Base-by-base conservation (phyloP, 92 coral and sea anemone genomes). In the Porites divaricata region DNA sequence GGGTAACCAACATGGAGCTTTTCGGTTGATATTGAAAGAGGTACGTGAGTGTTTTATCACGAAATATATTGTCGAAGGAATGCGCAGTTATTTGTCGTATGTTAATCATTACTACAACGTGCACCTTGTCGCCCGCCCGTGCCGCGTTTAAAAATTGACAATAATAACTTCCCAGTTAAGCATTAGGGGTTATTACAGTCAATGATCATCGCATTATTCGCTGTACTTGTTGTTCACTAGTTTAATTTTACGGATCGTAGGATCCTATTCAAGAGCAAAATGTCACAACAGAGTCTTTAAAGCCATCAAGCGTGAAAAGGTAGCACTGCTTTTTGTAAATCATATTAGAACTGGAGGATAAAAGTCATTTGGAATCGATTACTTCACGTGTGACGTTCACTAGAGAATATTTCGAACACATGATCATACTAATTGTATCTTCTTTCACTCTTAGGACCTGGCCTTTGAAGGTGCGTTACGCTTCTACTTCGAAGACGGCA, bases 391-490 rank as follows among this genome's bases (percentile, higher is more conserved):
- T 68, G 84, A 80, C 76, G 66, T 72, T 61, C 63, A 20, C 72
- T 23, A 14, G 12, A 41, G 24, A 49, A 4, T 16, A 45, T 19
- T 35, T 68, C 59, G 75, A 79, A 67, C 75, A 79, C 75, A 52
- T 68, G 56, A 69, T 51, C 73, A 20, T 28, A 65, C 52, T 45
- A 15, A 52, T 26, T 78, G 61, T 52, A 62, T 63, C 50, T 83
- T 59, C 28, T 87, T 71, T 62, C 79, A 45, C 25, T 88, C 75
- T 79, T 79, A 95, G 98, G 96, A 88, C 81, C 81, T 92, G 70
- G 91, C 92, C 81, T 96, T 94, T 93, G 99, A 97, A 62, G 99
- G 98, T 62, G 99, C 98, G 8, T 70, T 97, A 67, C 82, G 99
- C 19, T 92, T 96, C 76, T 96, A 96, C 84, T 96, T 96, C 77